Evolutionary conservation across 2,888 invertebrate species (phyloP).

Genomic region (Cheilosia grossa): DNA sequence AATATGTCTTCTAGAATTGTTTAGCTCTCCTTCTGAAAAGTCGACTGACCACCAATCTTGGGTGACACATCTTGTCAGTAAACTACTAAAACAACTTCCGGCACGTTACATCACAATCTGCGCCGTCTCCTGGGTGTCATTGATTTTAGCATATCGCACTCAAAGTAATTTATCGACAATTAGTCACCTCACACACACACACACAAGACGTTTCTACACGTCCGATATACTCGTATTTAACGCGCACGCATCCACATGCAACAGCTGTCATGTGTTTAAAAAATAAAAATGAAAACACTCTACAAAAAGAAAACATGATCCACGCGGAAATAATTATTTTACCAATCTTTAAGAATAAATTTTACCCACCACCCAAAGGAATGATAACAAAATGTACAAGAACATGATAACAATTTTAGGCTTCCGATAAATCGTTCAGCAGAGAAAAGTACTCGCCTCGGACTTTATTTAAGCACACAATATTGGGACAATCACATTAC

Average conservation of each 20-base stretch:
- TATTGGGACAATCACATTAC: conserved; percentile 46
- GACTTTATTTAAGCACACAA: not conserved
- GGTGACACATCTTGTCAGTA: no score
- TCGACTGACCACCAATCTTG: no score
- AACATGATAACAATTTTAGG: not conserved
- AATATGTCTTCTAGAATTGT: no score
- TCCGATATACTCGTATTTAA: no score
- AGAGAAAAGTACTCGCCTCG: not conserved
- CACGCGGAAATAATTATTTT: not conserved
- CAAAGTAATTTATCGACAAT: no score
- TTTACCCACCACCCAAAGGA: conserved; percentile 30
- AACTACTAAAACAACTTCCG: no score
- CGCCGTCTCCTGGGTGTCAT: no score
- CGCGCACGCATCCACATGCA: not conserved
- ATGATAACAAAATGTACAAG: conserved; percentile 22
- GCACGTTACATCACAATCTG: no score
- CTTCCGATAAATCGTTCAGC: not conserved
- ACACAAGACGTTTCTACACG: no score
- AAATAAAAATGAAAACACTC: not conserved
- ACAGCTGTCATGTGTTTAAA: not conserved
- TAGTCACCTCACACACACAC: no score
- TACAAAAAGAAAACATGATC: not conserved
- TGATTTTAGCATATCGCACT: no score
- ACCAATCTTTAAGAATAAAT: conserved; percentile 18
- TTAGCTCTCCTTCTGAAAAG: no score